A percentile compares a stretch with the other conserved stretches of the same genome.
phyloP scores from a whole-genome alignment of 2,797 vertebrate species.

The Emys orbicularis region DNA sequence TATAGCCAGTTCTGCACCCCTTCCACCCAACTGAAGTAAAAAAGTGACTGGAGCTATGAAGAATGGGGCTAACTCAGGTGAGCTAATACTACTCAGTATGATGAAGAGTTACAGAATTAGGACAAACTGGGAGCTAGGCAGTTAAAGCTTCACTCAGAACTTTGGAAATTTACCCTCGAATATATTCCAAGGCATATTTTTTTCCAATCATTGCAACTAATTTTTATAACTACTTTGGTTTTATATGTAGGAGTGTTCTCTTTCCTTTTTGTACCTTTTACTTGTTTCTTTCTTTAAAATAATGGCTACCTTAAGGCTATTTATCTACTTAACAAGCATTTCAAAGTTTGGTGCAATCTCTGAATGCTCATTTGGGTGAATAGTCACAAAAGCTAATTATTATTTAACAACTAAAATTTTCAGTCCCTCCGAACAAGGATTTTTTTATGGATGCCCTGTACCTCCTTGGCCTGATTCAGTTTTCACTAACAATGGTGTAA shows the following conservation, averaged over 20 bases:
- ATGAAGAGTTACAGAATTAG: neutral
- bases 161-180: neutral
- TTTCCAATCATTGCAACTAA: neutral
- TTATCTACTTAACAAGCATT: neutral
- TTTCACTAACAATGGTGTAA: neutral
- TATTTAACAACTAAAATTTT: neutral
- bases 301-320: neutral
- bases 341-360: neutral
- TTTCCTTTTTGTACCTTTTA: neutral
- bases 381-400: neutral
- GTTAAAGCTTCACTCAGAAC: neutral
- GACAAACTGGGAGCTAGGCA: neutral
- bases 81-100: neutral
- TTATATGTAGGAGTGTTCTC: neutral
- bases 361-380: neutral
- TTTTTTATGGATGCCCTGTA: neutral
- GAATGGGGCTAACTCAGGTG: fast-evolving
- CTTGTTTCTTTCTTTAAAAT: neutral
- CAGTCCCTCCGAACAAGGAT: neutral
- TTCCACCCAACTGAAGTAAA: neutral
- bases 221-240: neutral
- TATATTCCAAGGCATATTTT: neutral
- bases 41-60: neutral
- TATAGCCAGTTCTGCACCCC: neutral
- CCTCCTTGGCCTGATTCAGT: neutral